A percentile compares a stretch with the other conserved stretches of the same genome.
phyloP scores from a whole-genome alignment of 2,797 vertebrate species.

The Lithobates sylvaticus region DNA sequence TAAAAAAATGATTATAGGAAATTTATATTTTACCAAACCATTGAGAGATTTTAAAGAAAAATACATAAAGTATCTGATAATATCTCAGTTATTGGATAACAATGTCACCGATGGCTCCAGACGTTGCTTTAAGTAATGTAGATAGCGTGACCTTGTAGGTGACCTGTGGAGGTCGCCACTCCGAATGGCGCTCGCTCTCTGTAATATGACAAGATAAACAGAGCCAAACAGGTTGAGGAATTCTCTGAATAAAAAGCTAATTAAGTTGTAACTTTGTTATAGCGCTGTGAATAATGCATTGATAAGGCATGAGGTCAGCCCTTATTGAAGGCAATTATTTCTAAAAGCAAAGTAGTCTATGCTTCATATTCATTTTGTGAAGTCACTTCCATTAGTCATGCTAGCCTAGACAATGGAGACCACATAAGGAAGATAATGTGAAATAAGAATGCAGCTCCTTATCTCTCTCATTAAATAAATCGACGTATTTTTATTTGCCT shows the following conservation, averaged over 20 bases:
- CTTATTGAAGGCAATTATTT: constrained; percentile 24
- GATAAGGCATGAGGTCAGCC: constrained; percentile 6
- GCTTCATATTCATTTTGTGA: constrained; percentile 14
- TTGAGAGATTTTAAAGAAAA: too few species aligned
- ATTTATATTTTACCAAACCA: too few species aligned
- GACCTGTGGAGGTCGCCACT: neutral
- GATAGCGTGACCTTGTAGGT: neutral
- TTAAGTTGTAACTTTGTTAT: constrained; percentile 16
- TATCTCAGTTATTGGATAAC: neutral
- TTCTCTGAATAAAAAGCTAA: constrained; percentile 5
- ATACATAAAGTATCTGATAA: neutral
- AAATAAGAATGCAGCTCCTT: neutral
- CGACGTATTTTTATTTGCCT: neutral
- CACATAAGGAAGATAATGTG: neutral
- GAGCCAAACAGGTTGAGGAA: constrained; percentile 2
- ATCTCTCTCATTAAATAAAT: neutral
- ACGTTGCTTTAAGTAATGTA: constrained; percentile 4
- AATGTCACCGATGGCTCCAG: neutral
- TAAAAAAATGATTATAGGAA: too few species aligned
- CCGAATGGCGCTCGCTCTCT: neutral
- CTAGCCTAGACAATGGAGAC: neutral
- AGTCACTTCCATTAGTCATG: constrained; percentile 22
- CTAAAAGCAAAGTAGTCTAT: constrained; percentile 7
- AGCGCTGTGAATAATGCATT: neutral
- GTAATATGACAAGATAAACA: constrained; percentile 2